Evolutionary conservation across 2,888 invertebrate species (phyloP).

Genomic region (Diachrysia chrysitis): DNA sequence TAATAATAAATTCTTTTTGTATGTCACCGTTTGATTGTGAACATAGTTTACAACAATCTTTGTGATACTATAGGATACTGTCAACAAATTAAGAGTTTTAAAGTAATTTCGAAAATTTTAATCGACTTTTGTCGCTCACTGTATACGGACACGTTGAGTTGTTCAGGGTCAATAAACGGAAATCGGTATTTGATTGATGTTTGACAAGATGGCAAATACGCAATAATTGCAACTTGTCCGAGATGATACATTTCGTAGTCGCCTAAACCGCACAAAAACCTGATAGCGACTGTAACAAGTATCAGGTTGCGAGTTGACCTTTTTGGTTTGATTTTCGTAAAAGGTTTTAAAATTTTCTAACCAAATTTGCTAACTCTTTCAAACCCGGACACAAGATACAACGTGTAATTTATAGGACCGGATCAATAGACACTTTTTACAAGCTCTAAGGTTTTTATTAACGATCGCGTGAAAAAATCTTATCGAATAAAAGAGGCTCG

Average conservation of each 20-base stretch:
- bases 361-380: background rate
- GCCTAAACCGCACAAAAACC: too few species aligned
- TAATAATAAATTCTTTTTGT: too few species aligned
- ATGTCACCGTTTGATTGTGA: too few species aligned
- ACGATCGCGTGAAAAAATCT: slow-evolving; percentile 16
- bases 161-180: slow-evolving; percentile 25
- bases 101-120: background rate
- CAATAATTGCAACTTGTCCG: slow-evolving; percentile 7
- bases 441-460: slow-evolving; percentile 3
- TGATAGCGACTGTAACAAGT: too few species aligned
- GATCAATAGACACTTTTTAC: slow-evolving; percentile 6
- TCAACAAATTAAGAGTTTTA: too few species aligned
- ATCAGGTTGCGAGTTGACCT: too few species aligned
- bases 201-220: slow-evolving; percentile 30
- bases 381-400: slow-evolving; percentile 9
- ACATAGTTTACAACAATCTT: too few species aligned
- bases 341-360: too few species aligned
- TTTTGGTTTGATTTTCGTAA: too few species aligned
- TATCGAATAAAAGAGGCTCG: slow-evolving; percentile 9
- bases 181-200: slow-evolving; percentile 24
- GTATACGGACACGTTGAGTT: slow-evolving; percentile 7
- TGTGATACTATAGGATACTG: too few species aligned
- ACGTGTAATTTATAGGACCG: slow-evolving; percentile 10
- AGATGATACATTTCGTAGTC: slow-evolving; percentile 12
- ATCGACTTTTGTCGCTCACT: slow-evolving; percentile 3